Evolutionary conservation across 2,113 vertebrate species (phyloP), one percentile per base, ranked within the genome.

Genomic region (Oophaga pumilio): DNA sequence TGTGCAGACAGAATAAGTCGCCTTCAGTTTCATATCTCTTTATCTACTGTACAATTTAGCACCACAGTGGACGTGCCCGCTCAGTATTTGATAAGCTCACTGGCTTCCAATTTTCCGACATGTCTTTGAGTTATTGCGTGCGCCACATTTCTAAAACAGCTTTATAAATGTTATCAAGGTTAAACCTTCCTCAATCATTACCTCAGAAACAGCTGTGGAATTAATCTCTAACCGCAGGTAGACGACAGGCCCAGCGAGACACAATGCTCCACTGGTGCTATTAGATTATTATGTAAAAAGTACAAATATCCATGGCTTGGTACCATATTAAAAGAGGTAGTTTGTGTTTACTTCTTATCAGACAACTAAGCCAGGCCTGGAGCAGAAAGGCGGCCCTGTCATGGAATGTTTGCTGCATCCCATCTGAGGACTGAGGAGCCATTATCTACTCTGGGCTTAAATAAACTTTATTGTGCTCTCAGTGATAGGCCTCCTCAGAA

Each of bases 381-480:
- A 76, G 66, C 59, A 88, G 71, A 88, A 66, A 83, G 87, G 56
- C 71, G 28, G 60, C 71, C 64, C 49, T 79, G 50, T 77, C 59
- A 84, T 60, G 87, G 80, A 88, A 88, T 88, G 87, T 91, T 92
- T 89, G 91, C 92, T 93, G 91, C 91, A 91, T 90, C 91, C 90
- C 92, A 91, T 93, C 92, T 92, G 89, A 92, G 90, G 92, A 90
- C 92, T 88, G 90, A 91, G 89, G 92, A 90, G 90, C 93, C 92
- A 95, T 96, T 95, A 95, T 95, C 95, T 94, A 93, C 89, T 90
- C 69, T 0, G 89, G 80, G 93, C 94, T 94, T 96, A 95, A 96
- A 94, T 95, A 96, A 96, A 96, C 95, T 91, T 94, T 94, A 92
- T 93, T 94, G 94, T 92, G 92, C 91, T 91, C 92, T 93, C 92